Percentiles rank a stretch among this genome's conserved stretches.
Conservation (phyloP, 2,888 invertebrate species). For the Agonum fuliginosum region DNA sequence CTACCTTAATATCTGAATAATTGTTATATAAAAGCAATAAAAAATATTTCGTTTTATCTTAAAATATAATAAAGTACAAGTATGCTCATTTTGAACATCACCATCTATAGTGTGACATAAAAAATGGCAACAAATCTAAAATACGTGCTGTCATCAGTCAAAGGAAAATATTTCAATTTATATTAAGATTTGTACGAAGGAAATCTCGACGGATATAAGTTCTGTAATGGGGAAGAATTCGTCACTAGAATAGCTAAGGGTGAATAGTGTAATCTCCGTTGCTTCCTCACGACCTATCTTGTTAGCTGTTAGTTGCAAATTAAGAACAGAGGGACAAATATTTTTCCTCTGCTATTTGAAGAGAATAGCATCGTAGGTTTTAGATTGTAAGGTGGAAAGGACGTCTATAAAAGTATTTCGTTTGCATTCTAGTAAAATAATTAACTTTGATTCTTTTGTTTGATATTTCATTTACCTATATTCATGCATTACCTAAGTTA, state of each 20-base stretch:
- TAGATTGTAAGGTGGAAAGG: too few species aligned
- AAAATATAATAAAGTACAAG: too few species aligned
- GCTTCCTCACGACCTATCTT: constrained; percentile 3
- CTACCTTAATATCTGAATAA: too few species aligned
- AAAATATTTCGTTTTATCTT: too few species aligned
- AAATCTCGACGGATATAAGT: constrained; percentile 24
- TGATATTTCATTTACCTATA: too few species aligned
- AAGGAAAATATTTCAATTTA: constrained; percentile 23
- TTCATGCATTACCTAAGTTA: too few species aligned
- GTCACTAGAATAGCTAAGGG: constrained; percentile 12
- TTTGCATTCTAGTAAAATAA: too few species aligned
- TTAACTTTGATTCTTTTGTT: too few species aligned
- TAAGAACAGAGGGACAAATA: neutral
- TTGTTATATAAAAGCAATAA: too few species aligned
- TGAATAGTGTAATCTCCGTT: constrained; percentile 34
- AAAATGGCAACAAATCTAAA: neutral
- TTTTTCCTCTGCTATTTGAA: neutral
- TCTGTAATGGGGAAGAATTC: constrained; percentile 1
- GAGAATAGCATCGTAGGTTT: neutral
- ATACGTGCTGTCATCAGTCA: neutral
- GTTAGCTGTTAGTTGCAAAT: neutral
- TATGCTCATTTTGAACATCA: too few species aligned
- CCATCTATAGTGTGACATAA: neutral
- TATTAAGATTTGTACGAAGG: constrained; percentile 1
- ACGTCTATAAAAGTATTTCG: too few species aligned